Percentiles rank a stretch among this genome's conserved stretches.
Conservation (phyloP, 2,888 invertebrate species). For the Catotricha subobsoleta region DNA sequence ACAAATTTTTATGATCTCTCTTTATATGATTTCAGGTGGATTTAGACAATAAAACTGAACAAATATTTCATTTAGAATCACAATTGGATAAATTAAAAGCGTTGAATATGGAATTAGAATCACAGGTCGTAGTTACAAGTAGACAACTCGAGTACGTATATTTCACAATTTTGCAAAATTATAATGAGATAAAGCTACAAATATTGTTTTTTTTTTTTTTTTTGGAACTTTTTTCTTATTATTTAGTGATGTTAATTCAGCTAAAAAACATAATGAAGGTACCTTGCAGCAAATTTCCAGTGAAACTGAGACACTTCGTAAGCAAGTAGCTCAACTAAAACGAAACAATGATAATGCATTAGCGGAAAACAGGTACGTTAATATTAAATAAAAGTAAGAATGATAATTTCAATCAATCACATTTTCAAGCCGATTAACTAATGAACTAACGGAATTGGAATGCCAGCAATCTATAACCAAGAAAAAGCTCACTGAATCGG, state of each 20-base stretch:
- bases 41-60: constrained; percentile 55
- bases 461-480: constrained; percentile 41
- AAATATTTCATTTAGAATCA: constrained; percentile 41
- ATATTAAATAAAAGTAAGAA: neutral
- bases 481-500: constrained; percentile 48
- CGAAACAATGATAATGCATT: constrained; percentile 24
- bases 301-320: constrained; percentile 24
- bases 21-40: constrained; percentile 29
- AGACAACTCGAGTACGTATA: constrained; percentile 33
- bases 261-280: constrained; percentile 21
- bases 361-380: constrained; percentile 23
- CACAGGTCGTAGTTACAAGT: constrained; percentile 36
- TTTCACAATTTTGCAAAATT: neutral
- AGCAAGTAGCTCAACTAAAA: constrained; percentile 24
- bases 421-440: constrained; percentile 43
- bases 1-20: neutral
- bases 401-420: neutral
- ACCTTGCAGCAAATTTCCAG: constrained; percentile 23
- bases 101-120: constrained; percentile 35
- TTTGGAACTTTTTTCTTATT: neutral
- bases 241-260: constrained; percentile 19
- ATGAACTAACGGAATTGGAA: constrained; percentile 46
- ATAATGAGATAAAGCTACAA: neutral
- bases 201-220: neutral
- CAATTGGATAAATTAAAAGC: constrained; percentile 42